phyloP scores from a whole-genome alignment of 1,140 invertebrate genomes.

The Zeugodacus cucurbitae region DNA sequence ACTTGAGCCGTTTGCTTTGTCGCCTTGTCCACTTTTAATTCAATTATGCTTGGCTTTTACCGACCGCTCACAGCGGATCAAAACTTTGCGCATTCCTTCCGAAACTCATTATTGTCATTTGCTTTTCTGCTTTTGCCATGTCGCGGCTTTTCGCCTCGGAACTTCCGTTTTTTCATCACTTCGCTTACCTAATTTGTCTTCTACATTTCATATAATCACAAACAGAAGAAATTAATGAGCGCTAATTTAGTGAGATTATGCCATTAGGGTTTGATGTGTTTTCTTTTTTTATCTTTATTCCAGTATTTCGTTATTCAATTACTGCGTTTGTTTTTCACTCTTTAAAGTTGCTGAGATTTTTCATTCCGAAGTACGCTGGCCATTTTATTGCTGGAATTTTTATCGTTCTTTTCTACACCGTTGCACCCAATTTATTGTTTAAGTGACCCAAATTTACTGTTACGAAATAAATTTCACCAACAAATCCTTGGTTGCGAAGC shows the following conservation, averaged over 20 bases:
- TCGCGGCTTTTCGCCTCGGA: background rate
- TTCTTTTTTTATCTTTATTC: background rate
- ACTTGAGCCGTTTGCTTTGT: background rate
- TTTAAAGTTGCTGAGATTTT: background rate
- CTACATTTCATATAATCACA: slow-evolving; percentile 37
- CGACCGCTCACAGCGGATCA: background rate
- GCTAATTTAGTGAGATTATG: slow-evolving; percentile 64
- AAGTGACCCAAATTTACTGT: background rate
- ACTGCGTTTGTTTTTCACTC: background rate
- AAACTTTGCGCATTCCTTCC: background rate
- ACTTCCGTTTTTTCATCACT: background rate
- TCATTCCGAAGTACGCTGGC: background rate
- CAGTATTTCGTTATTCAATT: background rate
- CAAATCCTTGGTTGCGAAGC: background rate
- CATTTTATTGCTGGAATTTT: background rate
- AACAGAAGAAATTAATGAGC: slow-evolving; percentile 60
- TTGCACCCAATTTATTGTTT: slow-evolving; percentile 6
- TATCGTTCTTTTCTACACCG: background rate
- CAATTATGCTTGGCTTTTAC: slow-evolving; percentile 53
- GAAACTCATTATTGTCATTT: slow-evolving; percentile 2
- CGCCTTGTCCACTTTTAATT: slow-evolving; percentile 58
- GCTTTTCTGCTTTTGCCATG: background rate
- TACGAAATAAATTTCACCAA: background rate
- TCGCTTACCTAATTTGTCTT: background rate
- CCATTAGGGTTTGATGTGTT: slow-evolving; percentile 10